phyloP scores from a whole-genome alignment of 2,113 vertebrate genomes.

The Heloderma charlesbogerti region DNA sequence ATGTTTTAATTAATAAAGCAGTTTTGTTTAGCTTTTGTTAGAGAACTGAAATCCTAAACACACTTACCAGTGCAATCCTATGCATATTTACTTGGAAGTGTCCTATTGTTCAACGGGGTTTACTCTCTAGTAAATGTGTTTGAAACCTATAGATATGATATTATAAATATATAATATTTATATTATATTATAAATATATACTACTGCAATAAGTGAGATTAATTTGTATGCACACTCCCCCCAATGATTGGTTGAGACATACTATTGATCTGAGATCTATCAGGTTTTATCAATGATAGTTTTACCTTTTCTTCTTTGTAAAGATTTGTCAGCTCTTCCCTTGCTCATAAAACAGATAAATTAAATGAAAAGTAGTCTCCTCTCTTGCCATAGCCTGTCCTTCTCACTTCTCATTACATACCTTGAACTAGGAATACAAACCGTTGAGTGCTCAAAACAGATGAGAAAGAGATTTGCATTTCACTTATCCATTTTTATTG shows the following conservation, averaged over 20 bases:
- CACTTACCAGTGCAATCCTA: background rate
- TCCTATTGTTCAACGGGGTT: no score
- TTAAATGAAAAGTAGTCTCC: background rate
- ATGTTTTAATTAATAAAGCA: background rate
- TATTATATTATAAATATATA: no score
- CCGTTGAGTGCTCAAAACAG: background rate
- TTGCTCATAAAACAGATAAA: background rate
- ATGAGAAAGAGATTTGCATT: background rate
- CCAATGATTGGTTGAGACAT: background rate
- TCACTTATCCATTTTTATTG: background rate
- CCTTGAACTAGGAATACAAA: background rate
- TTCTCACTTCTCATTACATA: background rate
- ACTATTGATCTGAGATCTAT: background rate
- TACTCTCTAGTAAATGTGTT: background rate
- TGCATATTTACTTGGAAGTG: background rate
- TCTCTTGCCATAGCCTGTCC: background rate
- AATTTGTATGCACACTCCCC: background rate
- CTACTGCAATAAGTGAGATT: background rate
- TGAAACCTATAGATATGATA: no score
- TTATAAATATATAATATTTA: no score
- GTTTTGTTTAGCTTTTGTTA: background rate
- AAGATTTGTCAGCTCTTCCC: background rate
- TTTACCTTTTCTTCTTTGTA: background rate
- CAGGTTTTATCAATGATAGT: background rate
- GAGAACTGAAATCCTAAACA: background rate